These are phyloP conservation scores for Amphipyra berbera DNA, from an alignment of 2,888 invertebrate species.

Conservation along the genomic window DNA sequence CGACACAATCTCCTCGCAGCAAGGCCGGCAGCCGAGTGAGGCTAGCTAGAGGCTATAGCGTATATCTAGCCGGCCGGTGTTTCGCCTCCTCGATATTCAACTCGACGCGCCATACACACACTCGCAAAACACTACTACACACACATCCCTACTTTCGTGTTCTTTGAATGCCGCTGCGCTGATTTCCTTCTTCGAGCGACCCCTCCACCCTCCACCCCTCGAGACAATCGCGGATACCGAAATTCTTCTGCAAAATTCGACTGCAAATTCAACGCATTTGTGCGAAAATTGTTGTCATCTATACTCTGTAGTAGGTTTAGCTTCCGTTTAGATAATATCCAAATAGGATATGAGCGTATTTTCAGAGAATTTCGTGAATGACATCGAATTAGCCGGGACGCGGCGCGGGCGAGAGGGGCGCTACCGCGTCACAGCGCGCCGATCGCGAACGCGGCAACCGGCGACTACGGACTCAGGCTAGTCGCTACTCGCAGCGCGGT, in stretches of 20 bases:
- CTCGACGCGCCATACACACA: slow-evolving; percentile 73
- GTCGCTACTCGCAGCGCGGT: slow-evolving; percentile 64
- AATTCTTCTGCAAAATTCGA: slow-evolving; percentile 48
- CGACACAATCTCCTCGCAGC: slow-evolving; percentile 65
- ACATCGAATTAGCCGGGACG: slow-evolving; percentile 77
- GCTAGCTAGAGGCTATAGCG: slow-evolving; percentile 64
- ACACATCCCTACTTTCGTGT: slow-evolving; percentile 72
- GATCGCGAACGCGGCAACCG: slow-evolving; percentile 71
- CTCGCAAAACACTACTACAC: slow-evolving; percentile 70
- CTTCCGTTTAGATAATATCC: slow-evolving; percentile 50
- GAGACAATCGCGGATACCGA: slow-evolving; percentile 62
- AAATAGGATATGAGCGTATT: slow-evolving; percentile 71
- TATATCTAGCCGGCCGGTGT: slow-evolving; percentile 55
- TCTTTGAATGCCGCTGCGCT: slow-evolving; percentile 79
- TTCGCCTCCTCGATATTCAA: slow-evolving; percentile 57
- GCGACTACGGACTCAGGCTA: slow-evolving; percentile 71
- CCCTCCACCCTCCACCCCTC: slow-evolving; percentile 73
- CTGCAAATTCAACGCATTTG: slow-evolving; percentile 30
- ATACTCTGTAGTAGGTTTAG: slow-evolving; percentile 37
- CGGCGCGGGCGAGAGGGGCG: slow-evolving; percentile 61
- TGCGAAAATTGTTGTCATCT: slow-evolving; percentile 7
- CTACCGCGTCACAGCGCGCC: slow-evolving; percentile 68
- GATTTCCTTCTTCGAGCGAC: slow-evolving; percentile 81
- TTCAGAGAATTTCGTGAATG: slow-evolving; percentile 85
- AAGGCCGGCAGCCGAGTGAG: slow-evolving; percentile 75